A percentile compares a stretch with the other conserved stretches of the same genome.
These are phyloP conservation scores for Apis laboriosa DNA, from an alignment of 1,140 invertebrate genomes.

Conservation along the genomic window DNA sequence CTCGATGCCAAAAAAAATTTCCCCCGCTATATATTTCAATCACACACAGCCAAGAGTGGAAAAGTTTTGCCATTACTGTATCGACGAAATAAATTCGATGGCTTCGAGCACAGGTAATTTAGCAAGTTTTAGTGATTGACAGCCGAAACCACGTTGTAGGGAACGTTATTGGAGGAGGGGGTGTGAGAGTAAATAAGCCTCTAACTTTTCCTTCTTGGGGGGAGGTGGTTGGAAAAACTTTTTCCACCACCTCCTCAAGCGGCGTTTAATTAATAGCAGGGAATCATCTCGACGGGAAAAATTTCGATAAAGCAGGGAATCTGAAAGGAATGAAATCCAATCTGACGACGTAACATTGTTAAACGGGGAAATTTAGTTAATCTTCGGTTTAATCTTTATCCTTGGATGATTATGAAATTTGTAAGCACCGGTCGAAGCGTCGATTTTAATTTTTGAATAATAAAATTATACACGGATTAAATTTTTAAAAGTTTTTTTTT, in stretches of 20 bases:
- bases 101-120: constrained; percentile 53
- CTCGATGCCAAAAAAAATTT: neutral
- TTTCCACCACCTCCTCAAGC: neutral
- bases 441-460: neutral
- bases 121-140: constrained; percentile 66
- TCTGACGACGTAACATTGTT: neutral
- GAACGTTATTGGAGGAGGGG: neutral
- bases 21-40: neutral
- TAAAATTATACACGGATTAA: no score
- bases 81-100: constrained; percentile 44
- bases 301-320: neutral
- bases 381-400: neutral
- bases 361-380: neutral
- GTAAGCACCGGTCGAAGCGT: neutral
- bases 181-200: constrained; percentile 48
- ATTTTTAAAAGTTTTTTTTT: no score
- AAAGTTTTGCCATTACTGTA: constrained; percentile 26
- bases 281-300: neutral
- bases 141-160: constrained; percentile 30
- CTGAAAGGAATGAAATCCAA: neutral
- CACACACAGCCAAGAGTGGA: neutral
- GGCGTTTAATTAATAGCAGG: constrained; percentile 43
- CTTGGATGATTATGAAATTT: neutral
- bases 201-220: constrained; percentile 56
- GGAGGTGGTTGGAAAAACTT: constrained; percentile 6